phyloP scores from a whole-genome alignment of 2,888 invertebrate species.

The Protodeltote pygarga region DNA sequence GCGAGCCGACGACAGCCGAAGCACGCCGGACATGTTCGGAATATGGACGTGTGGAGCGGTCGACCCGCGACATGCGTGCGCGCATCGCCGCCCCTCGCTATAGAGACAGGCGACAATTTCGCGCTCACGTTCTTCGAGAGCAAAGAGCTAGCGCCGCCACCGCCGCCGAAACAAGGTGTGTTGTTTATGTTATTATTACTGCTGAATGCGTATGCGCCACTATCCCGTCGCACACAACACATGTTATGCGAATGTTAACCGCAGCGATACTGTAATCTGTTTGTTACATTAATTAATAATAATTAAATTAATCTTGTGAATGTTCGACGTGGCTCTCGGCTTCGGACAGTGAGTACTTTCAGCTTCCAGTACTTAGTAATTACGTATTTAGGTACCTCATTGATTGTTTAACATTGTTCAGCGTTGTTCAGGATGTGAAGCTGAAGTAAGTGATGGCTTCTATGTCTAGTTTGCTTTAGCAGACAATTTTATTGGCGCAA shows the following conservation, averaged over 20 bases:
- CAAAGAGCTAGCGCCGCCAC: slow-evolving; percentile 82
- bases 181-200: slow-evolving; percentile 47
- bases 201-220: slow-evolving; percentile 34
- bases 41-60: slow-evolving; percentile 92
- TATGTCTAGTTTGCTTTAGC: too few relatives aligned
- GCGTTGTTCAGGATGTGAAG: too few relatives aligned
- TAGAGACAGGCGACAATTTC: slow-evolving; percentile 92
- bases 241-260: slow-evolving; percentile 39
- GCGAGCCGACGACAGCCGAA: slow-evolving; percentile 58
- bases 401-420: too few relatives aligned
- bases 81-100: slow-evolving; percentile 88
- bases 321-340: background rate
- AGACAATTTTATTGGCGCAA: too few relatives aligned
- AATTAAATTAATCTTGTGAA: slow-evolving; percentile 1
- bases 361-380: too few relatives aligned
- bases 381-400: too few relatives aligned
- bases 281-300: slow-evolving; percentile 4
- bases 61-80: slow-evolving; percentile 88
- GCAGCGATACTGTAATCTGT: slow-evolving; percentile 11
- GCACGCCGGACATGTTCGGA: slow-evolving; percentile 73
- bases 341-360: too few relatives aligned
- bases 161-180: slow-evolving; percentile 75
- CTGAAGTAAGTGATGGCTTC: too few relatives aligned
- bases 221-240: slow-evolving; percentile 16
- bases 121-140: slow-evolving; percentile 93